Evolutionary conservation across 2,888 invertebrate genomes (phyloP), one percentile per base, ranked within the genome.

Genomic region (Nymphalis c-album): DNA sequence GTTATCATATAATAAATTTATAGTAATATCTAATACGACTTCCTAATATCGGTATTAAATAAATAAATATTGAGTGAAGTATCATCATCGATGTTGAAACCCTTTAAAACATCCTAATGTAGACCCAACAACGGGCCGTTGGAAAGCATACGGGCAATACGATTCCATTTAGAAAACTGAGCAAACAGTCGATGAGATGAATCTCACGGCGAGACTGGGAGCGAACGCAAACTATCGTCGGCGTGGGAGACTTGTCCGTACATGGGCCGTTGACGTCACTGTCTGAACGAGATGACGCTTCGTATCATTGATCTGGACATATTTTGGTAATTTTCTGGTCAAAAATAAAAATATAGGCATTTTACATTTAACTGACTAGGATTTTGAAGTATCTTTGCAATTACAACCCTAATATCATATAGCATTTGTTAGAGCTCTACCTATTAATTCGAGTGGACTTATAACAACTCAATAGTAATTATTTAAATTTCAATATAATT

Each of bases 251-350:
- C 60, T 22, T 65, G 74, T 67, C 82, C 78, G 70, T 78, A 80
- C 74, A 85, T 75, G 86, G 81, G 63, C 64, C 67, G 83, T 47
- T 85, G 84, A 83, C 86, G 86, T 85, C 85, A 85, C 76, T 63
- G 70, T 22, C 59, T 63, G 65, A 70, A 64, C 22, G 18, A 53
- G 8, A 7, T 53, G 48, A 48, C 48, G 31, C 7, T 55, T 35
- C 22, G 51, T 22, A 51, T 16, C 50, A 40, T 40, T 13, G 51
- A 50, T 50, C 53, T 53, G 22, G 22, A 7, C 55, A 31, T n/a
- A n/a, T 55, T 55, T 55, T n/a, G 55, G 31, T 31, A 7, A 4
- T 31, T 31, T n/a, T 55, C 20, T 2, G n/a, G 7, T 8, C 18
- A 18, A 18, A 48, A 17, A 7, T n/a, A 8, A 13, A 40, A 40